These are phyloP conservation scores for Popillia japonica DNA, from an alignment of 1,140 invertebrate species.

Conservation along the genomic window DNA sequence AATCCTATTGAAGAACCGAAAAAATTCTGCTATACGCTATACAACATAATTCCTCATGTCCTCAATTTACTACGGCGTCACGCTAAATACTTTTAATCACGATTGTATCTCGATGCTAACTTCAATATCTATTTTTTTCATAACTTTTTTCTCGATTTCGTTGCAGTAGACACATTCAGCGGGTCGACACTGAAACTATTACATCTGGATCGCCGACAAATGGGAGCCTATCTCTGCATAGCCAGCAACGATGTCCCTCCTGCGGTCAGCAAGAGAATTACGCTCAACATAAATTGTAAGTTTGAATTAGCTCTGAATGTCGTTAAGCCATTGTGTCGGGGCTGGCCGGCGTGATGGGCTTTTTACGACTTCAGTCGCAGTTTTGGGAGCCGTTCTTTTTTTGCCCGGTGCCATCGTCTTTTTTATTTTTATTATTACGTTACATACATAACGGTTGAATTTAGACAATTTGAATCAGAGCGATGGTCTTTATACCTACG, in stretches of 20 bases:
- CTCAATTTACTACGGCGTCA: no score
- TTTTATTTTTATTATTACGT: not conserved
- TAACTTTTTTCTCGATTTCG: constrained; percentile 11
- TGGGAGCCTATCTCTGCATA: constrained; percentile 77
- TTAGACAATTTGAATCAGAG: not conserved
- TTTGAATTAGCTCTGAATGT: constrained; percentile 49
- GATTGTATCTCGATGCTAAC: not conserved
- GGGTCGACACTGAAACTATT: constrained; percentile 69
- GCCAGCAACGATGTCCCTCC: constrained; percentile 77
- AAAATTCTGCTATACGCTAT: not conserved
- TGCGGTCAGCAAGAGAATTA: constrained; percentile 75
- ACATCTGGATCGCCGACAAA: constrained; percentile 71
- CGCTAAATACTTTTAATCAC: no score
- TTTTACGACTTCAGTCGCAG: not conserved
- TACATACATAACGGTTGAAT: not conserved
- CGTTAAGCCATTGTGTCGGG: not conserved
- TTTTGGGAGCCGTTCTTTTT: not conserved
- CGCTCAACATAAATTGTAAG: constrained; percentile 79
- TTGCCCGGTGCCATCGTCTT: not conserved
- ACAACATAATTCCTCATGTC: no score
- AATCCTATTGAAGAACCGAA: constrained; percentile 1
- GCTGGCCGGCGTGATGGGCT: not conserved
- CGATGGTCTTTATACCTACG: not conserved
- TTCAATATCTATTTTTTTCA: not conserved
- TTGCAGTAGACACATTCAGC: constrained; percentile 66